phyloP scores from a whole-genome alignment of 2,797 vertebrate species.

The Geotrypetes seraphini region DNA sequence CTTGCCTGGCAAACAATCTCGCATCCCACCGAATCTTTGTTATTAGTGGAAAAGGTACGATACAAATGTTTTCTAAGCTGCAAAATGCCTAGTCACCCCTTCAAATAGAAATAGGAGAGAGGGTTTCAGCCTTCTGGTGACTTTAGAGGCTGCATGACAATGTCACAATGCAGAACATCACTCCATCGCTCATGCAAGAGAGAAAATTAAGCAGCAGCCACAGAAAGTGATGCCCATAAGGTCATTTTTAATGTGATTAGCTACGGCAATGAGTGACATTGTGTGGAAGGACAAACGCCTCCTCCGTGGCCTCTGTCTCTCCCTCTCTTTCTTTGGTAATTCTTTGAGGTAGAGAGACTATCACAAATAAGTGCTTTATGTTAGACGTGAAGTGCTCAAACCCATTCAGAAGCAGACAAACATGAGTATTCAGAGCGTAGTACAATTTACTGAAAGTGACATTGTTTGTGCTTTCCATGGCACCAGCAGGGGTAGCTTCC shows the following conservation, averaged over 20 bases:
- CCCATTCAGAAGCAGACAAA: slow-evolving; percentile 54
- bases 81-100: slow-evolving; percentile 6
- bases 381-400: slow-evolving; percentile 57
- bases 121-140: slow-evolving; percentile 53
- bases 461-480: slow-evolving; percentile 72
- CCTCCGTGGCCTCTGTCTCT: neutral
- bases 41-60: too few species aligned
- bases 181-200: slow-evolving; percentile 70
- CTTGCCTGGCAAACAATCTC: too few species aligned
- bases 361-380: slow-evolving; percentile 42
- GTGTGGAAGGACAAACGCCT: slow-evolving; percentile 13
- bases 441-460: slow-evolving; percentile 56
- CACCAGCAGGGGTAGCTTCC: slow-evolving; percentile 62
- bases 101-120: slow-evolving; percentile 17
- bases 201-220: slow-evolving; percentile 68
- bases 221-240: slow-evolving; percentile 47
- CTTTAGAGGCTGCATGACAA: slow-evolving; percentile 74
- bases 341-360: slow-evolving; percentile 44
- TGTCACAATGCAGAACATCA: slow-evolving; percentile 71
- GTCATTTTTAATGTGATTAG: slow-evolving; percentile 74
- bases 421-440: slow-evolving; percentile 44
- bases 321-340: too few species aligned
- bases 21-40: too few species aligned
- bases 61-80: slow-evolving; percentile 8
- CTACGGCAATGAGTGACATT: slow-evolving; percentile 40